A percentile compares a stretch with the other conserved stretches of the same genome.
Conservation (phyloP, 2,113 vertebrate genomes). For the Tachysurus vachellii region DNA sequence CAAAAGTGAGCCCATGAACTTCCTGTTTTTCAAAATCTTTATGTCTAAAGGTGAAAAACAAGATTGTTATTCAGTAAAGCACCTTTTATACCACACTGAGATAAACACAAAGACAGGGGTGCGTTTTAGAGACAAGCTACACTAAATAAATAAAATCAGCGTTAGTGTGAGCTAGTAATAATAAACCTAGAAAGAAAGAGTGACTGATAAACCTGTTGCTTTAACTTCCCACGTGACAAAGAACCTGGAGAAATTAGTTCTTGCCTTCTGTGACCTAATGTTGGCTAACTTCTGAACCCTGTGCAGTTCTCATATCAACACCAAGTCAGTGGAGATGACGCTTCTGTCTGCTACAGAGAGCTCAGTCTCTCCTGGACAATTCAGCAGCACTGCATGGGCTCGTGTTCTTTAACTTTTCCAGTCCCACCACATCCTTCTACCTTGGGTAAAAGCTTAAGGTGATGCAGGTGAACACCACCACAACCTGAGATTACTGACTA, state of each 20-base stretch:
- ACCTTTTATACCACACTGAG: neutral
- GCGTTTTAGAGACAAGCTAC: too few relatives aligned
- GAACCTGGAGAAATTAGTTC: neutral
- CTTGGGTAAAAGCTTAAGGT: too few relatives aligned
- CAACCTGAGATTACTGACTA: too few relatives aligned
- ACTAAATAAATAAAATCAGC: neutral
- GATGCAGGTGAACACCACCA: too few relatives aligned
- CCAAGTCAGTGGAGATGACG: neutral
- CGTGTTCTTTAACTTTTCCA: too few relatives aligned
- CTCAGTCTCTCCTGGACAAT: too few relatives aligned
- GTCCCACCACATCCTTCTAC: too few relatives aligned
- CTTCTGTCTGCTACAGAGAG: neutral
- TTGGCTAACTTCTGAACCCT: neutral
- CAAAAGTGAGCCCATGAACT: slow-evolving; percentile 80
- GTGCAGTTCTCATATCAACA: neutral
- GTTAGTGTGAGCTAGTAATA: too few relatives aligned
- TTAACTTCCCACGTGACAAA: neutral
- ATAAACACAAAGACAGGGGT: neutral
- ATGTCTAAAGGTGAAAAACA: slow-evolving; percentile 70
- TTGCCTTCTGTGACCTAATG: neutral
- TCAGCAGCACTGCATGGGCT: too few relatives aligned
- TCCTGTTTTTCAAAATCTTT: slow-evolving; percentile 84
- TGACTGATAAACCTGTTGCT: neutral
- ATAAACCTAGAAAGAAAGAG: too few relatives aligned
- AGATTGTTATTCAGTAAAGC: neutral